These are phyloP conservation scores for Rousettus leschenaultii DNA, from an alignment of 2,113 vertebrate genomes.

Conservation along the genomic window DNA sequence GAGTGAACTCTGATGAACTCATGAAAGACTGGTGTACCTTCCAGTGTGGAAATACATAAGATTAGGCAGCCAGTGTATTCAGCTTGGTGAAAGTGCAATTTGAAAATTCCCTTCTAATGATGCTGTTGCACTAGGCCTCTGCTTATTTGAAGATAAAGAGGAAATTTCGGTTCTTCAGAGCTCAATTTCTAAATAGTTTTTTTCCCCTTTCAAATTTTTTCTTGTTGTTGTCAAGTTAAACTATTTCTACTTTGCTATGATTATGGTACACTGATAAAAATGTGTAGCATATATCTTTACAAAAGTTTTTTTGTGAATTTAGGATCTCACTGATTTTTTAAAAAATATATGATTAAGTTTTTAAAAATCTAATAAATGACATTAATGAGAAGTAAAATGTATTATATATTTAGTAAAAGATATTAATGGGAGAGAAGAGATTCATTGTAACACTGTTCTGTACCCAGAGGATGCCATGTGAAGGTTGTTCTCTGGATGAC, in stretches of 20 bases:
- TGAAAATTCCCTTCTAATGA: not conserved
- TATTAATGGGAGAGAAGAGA: conserved; percentile 27
- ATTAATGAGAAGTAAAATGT: conserved; percentile 40
- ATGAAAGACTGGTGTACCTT: not conserved
- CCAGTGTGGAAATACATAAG: not conserved
- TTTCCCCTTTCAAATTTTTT: not conserved
- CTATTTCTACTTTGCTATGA: not conserved
- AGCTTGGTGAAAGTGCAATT: not conserved
- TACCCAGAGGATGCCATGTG: not conserved
- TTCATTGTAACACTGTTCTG: not conserved
- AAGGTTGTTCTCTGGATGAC: conserved; percentile 38
- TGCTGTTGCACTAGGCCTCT: not conserved
- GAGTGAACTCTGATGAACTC: not conserved
- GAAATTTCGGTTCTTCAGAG: not conserved
- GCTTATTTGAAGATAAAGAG: not conserved
- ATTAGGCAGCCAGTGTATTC: not conserved
- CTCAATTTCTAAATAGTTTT: not conserved
- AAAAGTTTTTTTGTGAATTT: conserved; percentile 10
- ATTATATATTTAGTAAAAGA: conserved; percentile 31
- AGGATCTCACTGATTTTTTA: not conserved
- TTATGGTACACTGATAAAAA: not conserved
- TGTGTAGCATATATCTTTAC: not conserved
- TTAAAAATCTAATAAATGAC: not conserved
- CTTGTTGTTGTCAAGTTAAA: not conserved
- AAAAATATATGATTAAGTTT: not conserved